Percentiles rank a stretch among this genome's conserved stretches.
Conservation (phyloP, 1,140 invertebrate species). For the Nasonia longicornis region DNA sequence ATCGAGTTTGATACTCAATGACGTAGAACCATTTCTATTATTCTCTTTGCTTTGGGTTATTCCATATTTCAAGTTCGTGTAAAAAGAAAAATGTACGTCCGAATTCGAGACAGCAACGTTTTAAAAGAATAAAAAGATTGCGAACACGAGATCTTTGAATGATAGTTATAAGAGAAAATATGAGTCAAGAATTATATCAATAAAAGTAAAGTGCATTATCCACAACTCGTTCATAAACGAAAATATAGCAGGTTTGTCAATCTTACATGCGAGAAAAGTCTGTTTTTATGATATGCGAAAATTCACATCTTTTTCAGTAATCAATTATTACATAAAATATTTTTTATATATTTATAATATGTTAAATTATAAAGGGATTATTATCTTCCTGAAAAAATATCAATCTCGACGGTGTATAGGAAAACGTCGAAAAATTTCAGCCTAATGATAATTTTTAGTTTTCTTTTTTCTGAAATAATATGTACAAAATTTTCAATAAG, state of each 20-base stretch:
- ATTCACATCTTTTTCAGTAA: neutral
- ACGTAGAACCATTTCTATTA: neutral
- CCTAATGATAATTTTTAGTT: neutral
- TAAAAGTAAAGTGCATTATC: slow-evolving; percentile 34
- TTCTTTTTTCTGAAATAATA: neutral
- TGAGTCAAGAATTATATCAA: slow-evolving; percentile 20
- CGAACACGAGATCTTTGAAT: neutral
- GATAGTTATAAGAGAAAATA: slow-evolving; percentile 9
- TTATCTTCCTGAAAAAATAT: neutral
- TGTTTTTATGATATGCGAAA: slow-evolving; percentile 16
- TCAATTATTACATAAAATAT: slow-evolving; percentile 5
- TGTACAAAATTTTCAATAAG: neutral
- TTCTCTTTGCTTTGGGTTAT: neutral
- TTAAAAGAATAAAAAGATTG: neutral
- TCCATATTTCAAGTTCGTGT: neutral
- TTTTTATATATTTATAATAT: slow-evolving; percentile 10
- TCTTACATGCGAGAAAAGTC: slow-evolving; percentile 13
- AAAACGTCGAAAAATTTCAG: neutral
- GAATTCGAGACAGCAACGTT: neutral
- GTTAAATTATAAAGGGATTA: slow-evolving; percentile 1
- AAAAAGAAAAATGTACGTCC: neutral
- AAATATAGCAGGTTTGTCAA: slow-evolving; percentile 4
- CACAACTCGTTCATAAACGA: slow-evolving; percentile 17
- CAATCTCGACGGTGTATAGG: neutral
- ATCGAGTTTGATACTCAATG: slow-evolving; percentile 31